Evolutionary conservation across 2,888 invertebrate genomes (phyloP), one percentile per base, ranked within the genome.

Genomic region (Lochmaea capreae): DNA sequence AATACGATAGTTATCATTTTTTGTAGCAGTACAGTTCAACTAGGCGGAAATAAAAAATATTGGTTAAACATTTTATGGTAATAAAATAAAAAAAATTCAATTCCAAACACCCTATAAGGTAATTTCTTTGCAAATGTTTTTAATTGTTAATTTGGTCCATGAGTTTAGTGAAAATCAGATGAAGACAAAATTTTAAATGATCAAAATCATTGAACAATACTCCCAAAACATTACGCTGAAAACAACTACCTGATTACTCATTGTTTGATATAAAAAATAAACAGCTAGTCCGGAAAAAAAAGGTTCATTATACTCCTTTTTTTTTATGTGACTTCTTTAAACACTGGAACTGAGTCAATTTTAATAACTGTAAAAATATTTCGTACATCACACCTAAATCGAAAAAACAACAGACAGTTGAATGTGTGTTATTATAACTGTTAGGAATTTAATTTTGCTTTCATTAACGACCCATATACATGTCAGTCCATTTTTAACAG

Each of bases 221-320:
- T 54, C 5, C 18, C 9, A 8, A 16, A 16, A 54, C 9, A 54
- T 16, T 18, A 16, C 54, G 16, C 12, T 46, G n/a, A 14, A 49
- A 49, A 49, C n/a, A 6, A 49, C 49, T n/a, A n/a, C 54, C 14
- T 59, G 12, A 6, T 22, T 59, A 59, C 33, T 59, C 14, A 33
- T 59, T 59, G 33, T 59, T 59, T 14, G 14, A 1, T 59, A 33
- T n/a, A 33, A 59, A 33, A 26, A 59, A 33, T 33, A 33, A 59
- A 59, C 59, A 59, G 59, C 16, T 59, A 59, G n/a, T 9, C 33
- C 8, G 12, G 22, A 59, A 58, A 58, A 58, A 58, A 33, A 59
- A 59, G 33, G 59, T 59, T 59, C 59, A 59, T 59, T 33, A n/a
- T n/a, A 59, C 59, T 59, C 59, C 57, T 59, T 59, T 59, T 58